Percentiles rank a stretch among this genome's conserved stretches.
phyloP scores from a whole-genome alignment of 1,140 invertebrate species.

The Asobara japonica region DNA sequence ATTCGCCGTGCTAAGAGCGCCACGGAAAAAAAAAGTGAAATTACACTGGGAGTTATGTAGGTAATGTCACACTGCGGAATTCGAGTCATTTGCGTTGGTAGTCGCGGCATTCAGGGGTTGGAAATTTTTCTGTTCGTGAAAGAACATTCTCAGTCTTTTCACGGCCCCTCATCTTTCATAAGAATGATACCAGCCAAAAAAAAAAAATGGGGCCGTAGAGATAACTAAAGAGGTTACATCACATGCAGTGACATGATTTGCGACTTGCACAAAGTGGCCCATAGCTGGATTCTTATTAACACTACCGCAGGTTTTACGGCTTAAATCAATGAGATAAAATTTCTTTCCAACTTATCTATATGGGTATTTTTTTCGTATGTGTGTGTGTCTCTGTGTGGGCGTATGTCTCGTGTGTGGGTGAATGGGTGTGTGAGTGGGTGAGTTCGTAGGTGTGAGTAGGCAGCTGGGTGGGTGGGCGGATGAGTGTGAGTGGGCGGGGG shows the following conservation, averaged over 20 bases:
- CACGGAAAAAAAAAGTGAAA: background rate
- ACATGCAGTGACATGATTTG: constrained; percentile 8
- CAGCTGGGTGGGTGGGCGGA: no score
- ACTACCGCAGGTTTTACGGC: background rate
- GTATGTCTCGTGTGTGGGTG: no score
- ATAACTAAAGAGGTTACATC: constrained; percentile 6
- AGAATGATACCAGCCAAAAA: background rate
- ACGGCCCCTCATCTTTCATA: background rate
- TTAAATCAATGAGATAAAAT: background rate
- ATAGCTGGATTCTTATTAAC: background rate
- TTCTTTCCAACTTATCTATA: no score
- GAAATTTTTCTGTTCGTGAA: background rate
- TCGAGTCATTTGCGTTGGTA: constrained; percentile 4
- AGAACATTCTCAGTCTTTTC: constrained; percentile 7
- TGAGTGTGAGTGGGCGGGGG: no score
- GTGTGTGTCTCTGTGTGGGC: no score
- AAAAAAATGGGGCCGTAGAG: background rate
- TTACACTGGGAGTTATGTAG: background rate
- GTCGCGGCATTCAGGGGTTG: background rate
- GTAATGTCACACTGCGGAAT: background rate
- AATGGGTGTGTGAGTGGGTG: no score
- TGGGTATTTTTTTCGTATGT: no score
- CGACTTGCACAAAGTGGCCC: background rate
- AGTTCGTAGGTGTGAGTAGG: no score
- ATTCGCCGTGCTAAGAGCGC: background rate